Evolutionary conservation across 2,888 invertebrate species (phyloP).

Genomic region (Hirtodrosophila confusa): DNA sequence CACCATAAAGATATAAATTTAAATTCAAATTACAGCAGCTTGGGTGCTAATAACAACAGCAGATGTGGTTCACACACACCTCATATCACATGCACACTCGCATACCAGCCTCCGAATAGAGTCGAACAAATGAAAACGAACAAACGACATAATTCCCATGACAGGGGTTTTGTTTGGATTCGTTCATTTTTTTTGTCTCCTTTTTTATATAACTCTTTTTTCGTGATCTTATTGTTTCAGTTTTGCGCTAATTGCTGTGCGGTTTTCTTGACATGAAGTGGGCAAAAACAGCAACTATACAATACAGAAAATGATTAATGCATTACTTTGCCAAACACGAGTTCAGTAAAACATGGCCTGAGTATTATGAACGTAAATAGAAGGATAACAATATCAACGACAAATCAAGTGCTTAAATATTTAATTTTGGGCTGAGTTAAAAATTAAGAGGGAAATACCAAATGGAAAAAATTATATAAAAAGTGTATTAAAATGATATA

Average conservation of each 20-base stretch:
- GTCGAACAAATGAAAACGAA: slow-evolving; percentile 47
- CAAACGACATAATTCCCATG: slow-evolving; percentile 72
- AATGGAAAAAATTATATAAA: too few species aligned
- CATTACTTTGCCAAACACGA: slow-evolving; percentile 49
- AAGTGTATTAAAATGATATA: too few species aligned
- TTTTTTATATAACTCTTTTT: slow-evolving; percentile 38
- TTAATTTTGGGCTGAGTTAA: too few species aligned
- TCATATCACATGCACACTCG: slow-evolving; percentile 6
- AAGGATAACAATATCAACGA: background rate
- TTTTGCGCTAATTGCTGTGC: slow-evolving; percentile 65
- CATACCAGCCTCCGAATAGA: slow-evolving; percentile 36
- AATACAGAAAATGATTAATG: slow-evolving; percentile 64
- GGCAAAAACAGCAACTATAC: slow-evolving; percentile 13
- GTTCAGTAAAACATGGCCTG: slow-evolving; percentile 13
- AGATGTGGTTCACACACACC: slow-evolving; percentile 47
- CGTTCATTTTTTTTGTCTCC: slow-evolving; percentile 28
- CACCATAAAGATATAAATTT: slow-evolving; percentile 47
- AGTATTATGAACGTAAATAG: background rate
- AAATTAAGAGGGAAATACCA: too few species aligned
- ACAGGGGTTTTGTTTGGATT: slow-evolving; percentile 35
- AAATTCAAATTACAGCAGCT: slow-evolving; percentile 38
- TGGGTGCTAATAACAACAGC: slow-evolving; percentile 37
- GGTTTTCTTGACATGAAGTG: slow-evolving; percentile 36
- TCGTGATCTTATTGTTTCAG: slow-evolving; percentile 69
- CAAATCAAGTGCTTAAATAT: too few species aligned